phyloP scores from a whole-genome alignment of 2,888 invertebrate species.

The Drosophila sordidapex region DNA sequence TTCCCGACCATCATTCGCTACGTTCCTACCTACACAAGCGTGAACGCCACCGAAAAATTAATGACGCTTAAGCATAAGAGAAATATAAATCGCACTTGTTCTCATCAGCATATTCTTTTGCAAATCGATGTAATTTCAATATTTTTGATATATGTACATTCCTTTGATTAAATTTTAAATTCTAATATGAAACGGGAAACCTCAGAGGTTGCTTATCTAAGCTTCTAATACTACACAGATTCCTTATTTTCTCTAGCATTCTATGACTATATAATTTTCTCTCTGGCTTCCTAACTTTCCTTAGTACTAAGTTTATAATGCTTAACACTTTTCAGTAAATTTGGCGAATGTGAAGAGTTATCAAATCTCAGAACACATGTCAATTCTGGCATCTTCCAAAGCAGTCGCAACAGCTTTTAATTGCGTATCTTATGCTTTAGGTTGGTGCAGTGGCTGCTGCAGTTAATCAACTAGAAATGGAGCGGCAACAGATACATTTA shows the following conservation, averaged over 20 bases:
- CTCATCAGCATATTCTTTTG: background rate
- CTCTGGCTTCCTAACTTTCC: background rate
- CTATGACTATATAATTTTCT: background rate
- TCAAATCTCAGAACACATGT: background rate
- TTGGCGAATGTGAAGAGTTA: background rate
- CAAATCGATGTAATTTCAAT: background rate
- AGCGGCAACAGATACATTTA: constrained; percentile 54
- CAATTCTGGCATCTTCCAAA: background rate
- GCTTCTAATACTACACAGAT: background rate
- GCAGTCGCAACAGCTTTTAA: constrained; percentile 25
- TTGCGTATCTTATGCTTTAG: constrained; percentile 28
- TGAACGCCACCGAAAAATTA: constrained; percentile 66
- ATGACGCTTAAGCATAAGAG: constrained; percentile 66
- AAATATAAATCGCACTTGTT: constrained; percentile 45
- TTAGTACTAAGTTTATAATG: background rate
- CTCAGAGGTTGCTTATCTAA: background rate
- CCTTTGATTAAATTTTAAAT: background rate
- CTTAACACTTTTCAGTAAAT: background rate
- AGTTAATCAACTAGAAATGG: constrained; percentile 71
- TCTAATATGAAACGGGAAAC: background rate
- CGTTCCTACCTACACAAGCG: constrained; percentile 64
- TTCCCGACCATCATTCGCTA: constrained; percentile 29
- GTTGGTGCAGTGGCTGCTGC: constrained; percentile 42
- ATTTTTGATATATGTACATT: background rate
- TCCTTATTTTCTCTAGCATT: background rate